Evolutionary conservation across 2,797 vertebrate genomes (phyloP).

Genomic region (Chelon auratus): DNA sequence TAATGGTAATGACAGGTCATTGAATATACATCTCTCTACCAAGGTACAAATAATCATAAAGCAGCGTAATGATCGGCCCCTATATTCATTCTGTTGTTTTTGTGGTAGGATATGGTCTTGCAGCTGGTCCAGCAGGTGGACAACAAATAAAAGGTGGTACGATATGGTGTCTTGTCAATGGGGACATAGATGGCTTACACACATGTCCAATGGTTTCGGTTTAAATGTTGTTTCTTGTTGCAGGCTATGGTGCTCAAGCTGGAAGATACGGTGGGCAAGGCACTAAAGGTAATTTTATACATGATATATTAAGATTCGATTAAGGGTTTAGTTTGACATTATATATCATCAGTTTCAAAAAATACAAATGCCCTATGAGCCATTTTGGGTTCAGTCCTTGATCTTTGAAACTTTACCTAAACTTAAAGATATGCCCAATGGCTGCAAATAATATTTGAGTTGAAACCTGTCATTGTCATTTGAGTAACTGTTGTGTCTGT

Average conservation of each 20-base stretch:
- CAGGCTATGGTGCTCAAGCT: conserved; percentile 56
- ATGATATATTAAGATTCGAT: not conserved
- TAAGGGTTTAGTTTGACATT: not conserved
- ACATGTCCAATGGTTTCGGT: not conserved
- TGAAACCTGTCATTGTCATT: not conserved
- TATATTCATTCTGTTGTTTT: not conserved
- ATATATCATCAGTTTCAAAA: no score
- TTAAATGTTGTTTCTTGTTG: conserved; percentile 5
- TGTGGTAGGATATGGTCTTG: conserved; percentile 59
- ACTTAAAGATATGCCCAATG: not conserved
- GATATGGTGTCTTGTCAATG: not conserved
- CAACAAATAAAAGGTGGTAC: conserved; percentile 61
- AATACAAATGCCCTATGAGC: not conserved
- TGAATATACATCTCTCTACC: not conserved
- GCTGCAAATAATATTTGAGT: not conserved
- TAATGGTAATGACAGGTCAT: conserved; percentile 36
- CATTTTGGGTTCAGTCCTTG: not conserved
- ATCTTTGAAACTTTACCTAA: not conserved
- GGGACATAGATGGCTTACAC: not conserved
- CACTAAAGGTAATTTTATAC: conserved; percentile 58
- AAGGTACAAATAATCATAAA: no score
- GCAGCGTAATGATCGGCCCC: no score
- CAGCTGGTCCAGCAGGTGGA: conserved; percentile 34
- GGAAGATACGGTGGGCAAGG: conserved; percentile 48
- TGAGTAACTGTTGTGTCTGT: not conserved